Conservation (phyloP, 2,888 invertebrate species). For the Himalopsyche tibetana region DNA sequence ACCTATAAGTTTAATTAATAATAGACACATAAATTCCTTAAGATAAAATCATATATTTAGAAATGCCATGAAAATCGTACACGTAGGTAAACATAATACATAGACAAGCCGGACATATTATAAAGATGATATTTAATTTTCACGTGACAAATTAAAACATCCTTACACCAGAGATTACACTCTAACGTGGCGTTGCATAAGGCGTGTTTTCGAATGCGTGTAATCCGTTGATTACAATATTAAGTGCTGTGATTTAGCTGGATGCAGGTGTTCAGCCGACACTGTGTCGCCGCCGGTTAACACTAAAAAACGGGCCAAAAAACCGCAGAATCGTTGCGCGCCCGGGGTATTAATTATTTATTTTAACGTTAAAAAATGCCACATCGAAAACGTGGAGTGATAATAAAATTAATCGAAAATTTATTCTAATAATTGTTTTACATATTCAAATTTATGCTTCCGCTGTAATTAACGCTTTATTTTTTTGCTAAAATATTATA, state of each 20-base stretch:
- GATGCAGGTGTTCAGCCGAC: constrained; percentile 65
- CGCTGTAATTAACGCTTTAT: background rate
- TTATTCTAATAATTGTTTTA: background rate
- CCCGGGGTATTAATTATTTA: constrained; percentile 19
- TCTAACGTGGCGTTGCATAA: background rate
- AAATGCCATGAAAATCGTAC: constrained; percentile 57
- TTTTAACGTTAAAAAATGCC: background rate
- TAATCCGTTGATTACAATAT: constrained; percentile 43
- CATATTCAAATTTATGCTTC: background rate
- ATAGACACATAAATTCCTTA: too few relatives aligned
- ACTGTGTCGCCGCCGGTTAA: constrained; percentile 64
- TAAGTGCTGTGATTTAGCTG: background rate
- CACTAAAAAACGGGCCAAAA: constrained; percentile 16
- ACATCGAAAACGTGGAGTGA: background rate
- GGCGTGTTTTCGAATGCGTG: constrained; percentile 11
- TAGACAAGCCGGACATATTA: constrained; percentile 45
- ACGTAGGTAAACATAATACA: constrained; percentile 41
- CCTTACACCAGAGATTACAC: background rate
- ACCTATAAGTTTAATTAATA: too few relatives aligned
- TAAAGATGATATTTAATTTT: constrained; percentile 52
- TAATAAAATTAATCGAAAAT: constrained; percentile 3
- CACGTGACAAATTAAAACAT: constrained; percentile 39
- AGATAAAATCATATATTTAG: background rate
- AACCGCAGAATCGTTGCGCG: constrained; percentile 6
- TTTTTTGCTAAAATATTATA: background rate